Evolutionary conservation across 2,797 vertebrate genomes (phyloP), one percentile per base, ranked within the genome.

Genomic region (Poeciliopsis turneri): DNA sequence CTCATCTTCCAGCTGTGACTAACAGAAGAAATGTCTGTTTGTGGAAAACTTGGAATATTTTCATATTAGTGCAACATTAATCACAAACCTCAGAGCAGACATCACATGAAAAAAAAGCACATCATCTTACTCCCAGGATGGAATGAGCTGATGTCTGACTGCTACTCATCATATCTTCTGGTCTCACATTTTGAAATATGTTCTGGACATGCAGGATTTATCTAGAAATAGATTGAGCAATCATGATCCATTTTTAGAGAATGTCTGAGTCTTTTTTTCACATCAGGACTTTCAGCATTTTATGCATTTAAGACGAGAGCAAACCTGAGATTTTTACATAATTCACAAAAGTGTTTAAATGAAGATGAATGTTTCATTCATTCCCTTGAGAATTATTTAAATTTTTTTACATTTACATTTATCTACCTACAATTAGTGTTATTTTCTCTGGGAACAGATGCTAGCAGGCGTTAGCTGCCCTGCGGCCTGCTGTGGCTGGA

Each of bases 1-100:
- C 66, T 74, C 71, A 30, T 57, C 23, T 43, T 68, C 23, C 33
- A 23, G 64, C 64, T 39, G 10, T 16, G 39, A 68, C 75, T 30
- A 57, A 74, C 41, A 70, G 33, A n/a, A 75, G 47, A 59, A 51
- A 59, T 72, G 15, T 41, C 43, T 74, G 78, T 30, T 49, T 3
- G 25, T 74, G 36, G 70, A 30, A 25, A 75, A 20, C 78, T 75
- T 15, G 66, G 6, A 76, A 78, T 72, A 41, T 78, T 46, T 85
- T 77, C 53, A 75, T 69, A 76, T 68, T 76, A 64, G 9, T 74
- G 71, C 51, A 61, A 41, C 73, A 81, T 80, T 33, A 30, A 66
- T 75, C 75, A 61, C 79, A 61, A 53, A 51, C 76, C 72, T 78
- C 47, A 79, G 28, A 82, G 78, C 76, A 74, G 43, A 49, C 46